Evolutionary conservation across 1,140 invertebrate genomes (phyloP).

Genomic region (Bombus sylvicola): DNA sequence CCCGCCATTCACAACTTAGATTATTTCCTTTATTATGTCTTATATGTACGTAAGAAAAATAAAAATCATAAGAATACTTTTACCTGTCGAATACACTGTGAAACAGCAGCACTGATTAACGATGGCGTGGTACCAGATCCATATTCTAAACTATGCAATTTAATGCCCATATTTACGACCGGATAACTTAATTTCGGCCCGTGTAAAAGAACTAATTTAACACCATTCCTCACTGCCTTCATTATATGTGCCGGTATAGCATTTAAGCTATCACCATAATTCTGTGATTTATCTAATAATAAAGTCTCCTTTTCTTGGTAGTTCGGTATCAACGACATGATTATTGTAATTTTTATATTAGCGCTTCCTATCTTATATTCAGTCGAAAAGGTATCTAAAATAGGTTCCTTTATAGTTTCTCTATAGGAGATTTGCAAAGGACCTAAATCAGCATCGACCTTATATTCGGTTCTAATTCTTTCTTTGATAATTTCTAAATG

Average conservation of each 20-base stretch:
- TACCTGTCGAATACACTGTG: constrained; percentile 91
- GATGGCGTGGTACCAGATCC: constrained; percentile 89
- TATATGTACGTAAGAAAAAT: background rate
- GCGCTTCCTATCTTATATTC: constrained; percentile 87
- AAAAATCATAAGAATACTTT: background rate
- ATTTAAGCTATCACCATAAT: constrained; percentile 86
- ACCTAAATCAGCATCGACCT: constrained; percentile 96
- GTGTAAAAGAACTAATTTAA: constrained; percentile 85
- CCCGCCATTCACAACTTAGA: accelerated
- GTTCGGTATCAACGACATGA: constrained; percentile 84
- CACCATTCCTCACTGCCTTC: constrained; percentile 85
- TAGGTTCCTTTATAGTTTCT: constrained; percentile 86
- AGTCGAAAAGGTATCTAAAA: constrained; percentile 83
- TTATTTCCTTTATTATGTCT: too few relatives aligned
- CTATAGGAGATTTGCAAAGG: constrained; percentile 97
- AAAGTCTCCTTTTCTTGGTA: constrained; percentile 75
- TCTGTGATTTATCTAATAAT: constrained; percentile 86
- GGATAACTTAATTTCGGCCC: constrained; percentile 90
- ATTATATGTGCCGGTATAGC: constrained; percentile 85
- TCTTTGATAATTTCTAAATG: constrained; percentile 98
- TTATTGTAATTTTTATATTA: constrained; percentile 84
- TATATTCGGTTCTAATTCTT: constrained; percentile 93
- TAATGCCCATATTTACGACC: constrained; percentile 88
- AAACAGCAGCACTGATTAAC: constrained; percentile 89
- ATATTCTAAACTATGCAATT: constrained; percentile 90